A percentile compares a stretch with the other conserved stretches of the same genome.
Evolutionary conservation across 2,888 invertebrate species (phyloP).

Genomic region (Sphinx pinastri): DNA sequence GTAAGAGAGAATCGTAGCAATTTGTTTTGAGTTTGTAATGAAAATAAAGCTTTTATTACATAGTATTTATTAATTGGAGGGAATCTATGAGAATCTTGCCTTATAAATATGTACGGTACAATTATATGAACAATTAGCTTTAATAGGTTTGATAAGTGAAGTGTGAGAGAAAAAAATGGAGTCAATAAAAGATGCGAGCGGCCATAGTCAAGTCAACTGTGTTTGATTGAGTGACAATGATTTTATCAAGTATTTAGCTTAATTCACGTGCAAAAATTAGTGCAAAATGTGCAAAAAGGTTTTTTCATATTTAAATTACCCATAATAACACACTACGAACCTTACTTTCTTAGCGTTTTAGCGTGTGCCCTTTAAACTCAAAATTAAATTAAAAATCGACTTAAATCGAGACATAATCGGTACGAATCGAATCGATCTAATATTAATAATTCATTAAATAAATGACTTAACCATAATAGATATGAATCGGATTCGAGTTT

Average conservation of each 20-base stretch:
- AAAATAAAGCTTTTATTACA: slow-evolving; percentile 14
- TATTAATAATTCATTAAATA: too few relatives aligned
- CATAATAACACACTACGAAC: too few relatives aligned
- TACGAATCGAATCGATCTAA: background rate
- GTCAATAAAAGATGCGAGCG: too few relatives aligned
- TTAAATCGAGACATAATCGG: background rate
- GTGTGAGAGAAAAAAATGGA: too few relatives aligned
- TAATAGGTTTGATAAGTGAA: background rate
- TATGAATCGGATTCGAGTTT: background rate
- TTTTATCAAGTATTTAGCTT: too few relatives aligned
- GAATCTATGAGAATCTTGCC: slow-evolving; percentile 5
- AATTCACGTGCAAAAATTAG: too few relatives aligned
- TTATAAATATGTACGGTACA: background rate
- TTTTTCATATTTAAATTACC: too few relatives aligned
- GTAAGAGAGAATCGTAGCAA: slow-evolving; percentile 1
- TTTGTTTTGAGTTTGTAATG: slow-evolving; percentile 7
- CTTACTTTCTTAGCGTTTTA: too few relatives aligned
- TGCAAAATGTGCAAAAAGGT: too few relatives aligned
- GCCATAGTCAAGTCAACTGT: too few relatives aligned
- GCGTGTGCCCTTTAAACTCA: too few relatives aligned
- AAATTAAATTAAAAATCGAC: background rate
- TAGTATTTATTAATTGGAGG: slow-evolving; percentile 7
- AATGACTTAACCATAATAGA: background rate
- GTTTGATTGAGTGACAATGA: too few relatives aligned
- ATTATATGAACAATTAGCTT: background rate